phyloP scores from a whole-genome alignment of 1,140 invertebrate species.

The Anoplolepis gracilipes region DNA sequence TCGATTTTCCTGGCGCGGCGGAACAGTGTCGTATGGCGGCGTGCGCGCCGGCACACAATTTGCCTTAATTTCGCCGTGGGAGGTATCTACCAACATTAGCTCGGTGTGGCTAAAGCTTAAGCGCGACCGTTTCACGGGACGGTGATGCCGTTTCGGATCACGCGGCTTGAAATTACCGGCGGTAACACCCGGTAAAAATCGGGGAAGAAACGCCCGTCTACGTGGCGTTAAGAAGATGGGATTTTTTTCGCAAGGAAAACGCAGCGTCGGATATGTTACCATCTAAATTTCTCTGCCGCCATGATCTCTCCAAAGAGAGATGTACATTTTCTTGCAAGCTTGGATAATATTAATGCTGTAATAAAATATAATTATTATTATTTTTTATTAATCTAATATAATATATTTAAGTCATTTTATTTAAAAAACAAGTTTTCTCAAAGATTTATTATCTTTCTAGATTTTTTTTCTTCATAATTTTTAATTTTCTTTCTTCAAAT shows the following conservation, averaged over 20 bases:
- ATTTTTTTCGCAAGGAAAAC: background rate
- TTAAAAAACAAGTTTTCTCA: no score
- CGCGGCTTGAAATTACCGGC: constrained; percentile 50
- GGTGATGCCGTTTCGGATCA: constrained; percentile 25
- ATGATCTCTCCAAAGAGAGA: background rate
- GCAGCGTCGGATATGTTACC: background rate
- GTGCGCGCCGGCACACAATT: constrained; percentile 79
- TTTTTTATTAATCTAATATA: no score
- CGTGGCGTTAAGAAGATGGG: background rate
- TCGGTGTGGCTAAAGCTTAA: constrained; percentile 66
- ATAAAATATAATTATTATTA: background rate
- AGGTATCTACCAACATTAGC: constrained; percentile 67
- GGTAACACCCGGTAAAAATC: constrained; percentile 59
- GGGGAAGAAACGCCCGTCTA: constrained; percentile 24
- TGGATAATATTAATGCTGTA: background rate
- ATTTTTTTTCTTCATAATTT: no score
- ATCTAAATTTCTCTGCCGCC: background rate
- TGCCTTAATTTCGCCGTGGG: constrained; percentile 81
- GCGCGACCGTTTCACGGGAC: constrained; percentile 62
- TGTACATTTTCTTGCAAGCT: background rate
- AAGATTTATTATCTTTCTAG: no score
- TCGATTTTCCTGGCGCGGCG: constrained; percentile 79
- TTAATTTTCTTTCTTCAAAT: no score
- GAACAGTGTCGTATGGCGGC: constrained; percentile 76
- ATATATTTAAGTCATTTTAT: no score